Base-by-base conservation (phyloP, 2,113 vertebrate species). In the Xyliphius kryptos region DNA sequence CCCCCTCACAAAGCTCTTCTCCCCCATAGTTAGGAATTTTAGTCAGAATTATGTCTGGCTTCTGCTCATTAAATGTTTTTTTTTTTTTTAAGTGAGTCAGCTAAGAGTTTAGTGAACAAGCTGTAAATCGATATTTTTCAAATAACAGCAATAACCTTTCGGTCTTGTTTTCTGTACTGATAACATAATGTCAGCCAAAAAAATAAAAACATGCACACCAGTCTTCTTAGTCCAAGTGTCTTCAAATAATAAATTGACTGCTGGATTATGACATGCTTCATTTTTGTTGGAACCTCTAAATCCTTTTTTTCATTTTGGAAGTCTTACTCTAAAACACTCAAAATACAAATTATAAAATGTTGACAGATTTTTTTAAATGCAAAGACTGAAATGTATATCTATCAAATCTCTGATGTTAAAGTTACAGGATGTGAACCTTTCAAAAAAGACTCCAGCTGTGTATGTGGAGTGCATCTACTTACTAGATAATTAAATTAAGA, bases 21-120 rank as follows among this genome's bases (percentile, higher is more conserved):
- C 73, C 73, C 73, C 73, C 66, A 20, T 40, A 61, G 66, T 66
- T 40, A 71, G 73, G 73, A 75, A 75, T 75, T 63, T 63, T 66
- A 63, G 57, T 71, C 65, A 75, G 26, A 32, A 32, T 32, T 32
- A 32, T 32, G 26, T 32, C 26, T 5, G 26, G 26, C 26, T 32
- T 32, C 66, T 61, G 57, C 52, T 62, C 47, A 47, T 13, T 44
- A 32, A 13, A 49, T 66, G 63, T 66, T 70, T 74, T 63, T 15
- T 63, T n/a, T 66, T 70, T 74, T 63, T 74, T 56, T 16, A 50
- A 74, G 26, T 12, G 19, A 49, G 63, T 74, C 66, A 65, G 54
- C 61, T 32, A 32, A 32, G 26, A 32, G 26, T 32, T 32, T 32
- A 32, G 26, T 32, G 26, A 32, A 32, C 26, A 5, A 32, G 7